A percentile compares a stretch with the other conserved stretches of the same genome.
phyloP scores from a whole-genome alignment of 2,113 vertebrate species.

The Alosa alosa region DNA sequence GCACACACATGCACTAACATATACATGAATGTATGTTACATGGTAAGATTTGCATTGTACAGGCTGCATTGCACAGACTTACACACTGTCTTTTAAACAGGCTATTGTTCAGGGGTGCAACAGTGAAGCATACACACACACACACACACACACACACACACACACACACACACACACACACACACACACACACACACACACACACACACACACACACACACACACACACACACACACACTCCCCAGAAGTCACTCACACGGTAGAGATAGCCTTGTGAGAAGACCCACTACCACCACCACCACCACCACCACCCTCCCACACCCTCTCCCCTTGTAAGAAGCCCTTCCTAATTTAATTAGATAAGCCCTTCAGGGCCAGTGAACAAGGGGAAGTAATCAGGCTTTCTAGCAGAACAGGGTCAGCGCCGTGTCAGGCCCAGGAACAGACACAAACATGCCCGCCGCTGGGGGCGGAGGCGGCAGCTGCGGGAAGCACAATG shows the following conservation, averaged over 20 bases:
- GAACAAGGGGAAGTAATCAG: constrained; percentile 11
- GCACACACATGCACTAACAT: neutral
- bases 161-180: constrained; percentile 10
- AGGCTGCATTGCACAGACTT: neutral
- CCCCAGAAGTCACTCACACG: neutral
- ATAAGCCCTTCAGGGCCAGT: neutral
- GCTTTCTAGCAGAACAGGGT: constrained; percentile 11
- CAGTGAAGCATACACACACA: neutral
- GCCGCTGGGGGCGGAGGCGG: no score
- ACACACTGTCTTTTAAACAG: neutral
- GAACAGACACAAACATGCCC: neutral
- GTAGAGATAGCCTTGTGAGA: neutral
- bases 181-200: neutral
- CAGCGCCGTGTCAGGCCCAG: neutral
- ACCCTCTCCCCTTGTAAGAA: neutral
- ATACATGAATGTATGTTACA: neutral
- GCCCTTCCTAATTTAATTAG: constrained; percentile 15
- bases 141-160: constrained; percentile 3
- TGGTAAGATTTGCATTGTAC: neutral
- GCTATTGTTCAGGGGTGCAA: neutral
- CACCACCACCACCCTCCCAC: neutral
- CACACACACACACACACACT: neutral
- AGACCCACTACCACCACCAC: neutral
- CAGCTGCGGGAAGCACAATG: no score
- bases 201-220: constrained; percentile 4